Base-by-base conservation (phyloP, 2,888 invertebrate genomes). In the Ametastegia equiseti region DNA sequence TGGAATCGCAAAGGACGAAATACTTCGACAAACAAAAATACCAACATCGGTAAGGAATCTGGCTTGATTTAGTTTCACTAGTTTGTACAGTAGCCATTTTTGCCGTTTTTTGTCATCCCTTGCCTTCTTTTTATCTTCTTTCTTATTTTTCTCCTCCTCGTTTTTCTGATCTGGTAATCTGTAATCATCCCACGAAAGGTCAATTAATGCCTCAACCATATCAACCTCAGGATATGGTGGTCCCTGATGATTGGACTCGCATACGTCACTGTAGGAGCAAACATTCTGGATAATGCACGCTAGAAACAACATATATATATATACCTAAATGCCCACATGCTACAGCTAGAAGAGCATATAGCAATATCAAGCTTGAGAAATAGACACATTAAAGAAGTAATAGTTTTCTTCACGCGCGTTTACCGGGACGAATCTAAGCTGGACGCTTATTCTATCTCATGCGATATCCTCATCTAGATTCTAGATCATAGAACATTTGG, bases 391-490 rank as follows among this genome's bases (percentile, higher is more conserved):
- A 80, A 81, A 78, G 33, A 80, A 79, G 79, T 77, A 82, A 83
- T 80, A 82, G 81, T 83, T 83, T 83, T 80, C 82, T 82, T 81
- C 83, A 82, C 82, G 73, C 82, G 83, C 78, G 81, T 83, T 77
- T 81, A 67, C 79, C 78, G 80, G 67, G 75, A 69, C 84, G 82
- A 81, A 84, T 84, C 71, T 36, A 36, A 36, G 19, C 81, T 80
- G 84, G 84, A 81, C 82, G 69, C 65, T 79, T 33, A 78, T 54
- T 33, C 57, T 23, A 15, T 15, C 67, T 83, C 84, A 84, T 82
- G 84, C 84, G 84, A 84, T 82, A 82, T 83, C 81, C 69, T 80
- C 82, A 83, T 84, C 83, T 84, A 60, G 54, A 60, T 33, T 27
- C 71, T 30, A 71, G 67, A 63, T 63, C 9, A 13, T 2, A 63